Evolutionary conservation across 1,140 invertebrate genomes (phyloP), one percentile per base, ranked within the genome.

Genomic region (Lineus longissimus): DNA sequence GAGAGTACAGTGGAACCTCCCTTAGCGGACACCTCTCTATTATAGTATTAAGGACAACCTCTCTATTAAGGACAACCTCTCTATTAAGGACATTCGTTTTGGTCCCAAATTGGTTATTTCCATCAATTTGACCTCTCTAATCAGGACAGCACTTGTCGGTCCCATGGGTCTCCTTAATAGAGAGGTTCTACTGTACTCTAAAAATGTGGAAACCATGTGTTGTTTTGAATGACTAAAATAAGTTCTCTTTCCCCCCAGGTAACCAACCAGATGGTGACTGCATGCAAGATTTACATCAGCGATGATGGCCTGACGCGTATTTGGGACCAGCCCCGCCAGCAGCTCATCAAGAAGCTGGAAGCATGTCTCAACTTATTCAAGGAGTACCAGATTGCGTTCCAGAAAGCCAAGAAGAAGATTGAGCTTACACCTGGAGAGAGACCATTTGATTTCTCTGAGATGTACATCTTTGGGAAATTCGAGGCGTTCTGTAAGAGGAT

Each of bases 211-310:
- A 27, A 88, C 90, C 70, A 88, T 91, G 73, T 89, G 94, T 64
- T 95, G n/a, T n/a, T 36, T 36, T 36, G 33, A 36, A 36, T 36
- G 33, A 4, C 33, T 22, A 27, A 45, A 13, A 19, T 40, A 43
- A 55, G 11, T 55, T 11, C 40, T 2, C 29, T 11, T 61, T 19
- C 47, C 19, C 17, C 7, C 13, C 7, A 92, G 89, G 93, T 95
- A 45, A 96, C 93, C 0, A 97, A 95, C 82, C 93, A 96, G 86
- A 95, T 96, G 91, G 95, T 97, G 43, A 90, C 90, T 71, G 91
- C 92, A 0, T 96, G 93, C 78, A 93, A 93, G 74, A 88, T 90
- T 62, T 95, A 94, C 74, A 89, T 96, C 22, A 94, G 91, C 0
- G 89, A 89, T 68, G 84, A 91, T 65, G 90, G 91, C 22, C 88